These are phyloP conservation scores for Todus mexicanus DNA, from an alignment of 2,797 vertebrate genomes.

Conservation along the genomic window DNA sequence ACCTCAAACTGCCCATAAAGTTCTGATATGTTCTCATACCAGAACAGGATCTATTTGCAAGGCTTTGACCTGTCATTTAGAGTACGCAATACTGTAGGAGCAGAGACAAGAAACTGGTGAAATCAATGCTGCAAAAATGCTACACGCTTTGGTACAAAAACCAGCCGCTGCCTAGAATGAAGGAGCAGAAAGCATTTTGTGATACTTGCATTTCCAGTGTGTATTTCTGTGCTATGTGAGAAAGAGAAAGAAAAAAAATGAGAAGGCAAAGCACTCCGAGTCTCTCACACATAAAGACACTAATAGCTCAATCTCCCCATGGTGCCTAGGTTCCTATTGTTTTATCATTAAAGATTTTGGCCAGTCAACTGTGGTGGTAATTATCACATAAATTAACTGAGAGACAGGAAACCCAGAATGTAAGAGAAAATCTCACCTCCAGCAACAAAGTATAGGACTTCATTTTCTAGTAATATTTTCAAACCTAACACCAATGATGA, in stretches of 20 bases:
- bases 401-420: conserved; percentile 8
- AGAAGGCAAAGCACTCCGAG: neutral
- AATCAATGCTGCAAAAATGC: neutral
- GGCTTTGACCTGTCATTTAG: neutral
- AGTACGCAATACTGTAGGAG: neutral
- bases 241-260: neutral
- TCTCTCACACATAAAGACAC: conserved; percentile 12
- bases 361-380: conserved; percentile 61
- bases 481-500: conserved; percentile 50
- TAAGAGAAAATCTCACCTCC: conserved; percentile 1
- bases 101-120: neutral
- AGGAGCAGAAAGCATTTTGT: neutral
- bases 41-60: neutral
- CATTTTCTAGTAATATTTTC: conserved; percentile 43
- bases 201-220: neutral
- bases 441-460: conserved; percentile 31
- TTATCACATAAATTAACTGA: conserved; percentile 69
- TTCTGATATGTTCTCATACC: neutral
- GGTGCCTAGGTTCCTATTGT: conserved; percentile 33
- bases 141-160: neutral
- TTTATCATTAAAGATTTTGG: conserved; percentile 65
- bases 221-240: neutral
- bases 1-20: neutral
- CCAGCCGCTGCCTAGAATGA: accelerated
- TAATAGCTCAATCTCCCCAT: conserved; percentile 49